Percentiles rank a stretch among this genome's conserved stretches.
These are phyloP conservation scores for Drosophila anomelani DNA, from an alignment of 2,888 invertebrate genomes.

Conservation along the genomic window DNA sequence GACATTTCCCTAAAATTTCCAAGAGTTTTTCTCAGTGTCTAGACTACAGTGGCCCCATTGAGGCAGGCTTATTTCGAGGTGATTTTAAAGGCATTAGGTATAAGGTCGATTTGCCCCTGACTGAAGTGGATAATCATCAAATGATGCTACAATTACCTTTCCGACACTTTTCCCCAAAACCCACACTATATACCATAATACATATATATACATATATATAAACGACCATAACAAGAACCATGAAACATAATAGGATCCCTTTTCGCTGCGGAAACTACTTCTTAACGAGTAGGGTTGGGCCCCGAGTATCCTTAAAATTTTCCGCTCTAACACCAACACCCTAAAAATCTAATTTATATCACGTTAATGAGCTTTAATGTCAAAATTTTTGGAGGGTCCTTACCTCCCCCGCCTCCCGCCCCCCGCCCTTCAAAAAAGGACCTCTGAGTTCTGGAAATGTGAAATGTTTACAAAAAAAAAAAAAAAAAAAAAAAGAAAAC, in stretches of 20 bases:
- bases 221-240: conserved; percentile 21
- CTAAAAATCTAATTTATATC: conserved; percentile 77
- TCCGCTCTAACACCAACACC: conserved; percentile 73
- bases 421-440: neutral
- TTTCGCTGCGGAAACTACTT: conserved; percentile 13
- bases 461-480: conserved; percentile 30
- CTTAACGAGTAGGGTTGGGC: conserved; percentile 35
- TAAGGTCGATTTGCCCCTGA: conserved; percentile 2
- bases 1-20: no score
- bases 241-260: conserved; percentile 35
- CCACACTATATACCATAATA: neutral
- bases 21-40: neutral
- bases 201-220: neutral
- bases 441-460: conserved; percentile 6
- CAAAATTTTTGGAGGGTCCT: conserved; percentile 53
- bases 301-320: conserved; percentile 61
- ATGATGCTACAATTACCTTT: conserved; percentile 41
- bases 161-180: neutral
- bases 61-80: conserved; percentile 24
- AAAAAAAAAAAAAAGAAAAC: conserved; percentile 14
- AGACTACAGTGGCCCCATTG: neutral
- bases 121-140: conserved; percentile 28
- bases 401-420: neutral
- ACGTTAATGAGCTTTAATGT: conserved; percentile 78
- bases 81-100: conserved; percentile 36